Conservation (phyloP, 2,113 vertebrate genomes). For the Rhipidura dahli region DNA sequence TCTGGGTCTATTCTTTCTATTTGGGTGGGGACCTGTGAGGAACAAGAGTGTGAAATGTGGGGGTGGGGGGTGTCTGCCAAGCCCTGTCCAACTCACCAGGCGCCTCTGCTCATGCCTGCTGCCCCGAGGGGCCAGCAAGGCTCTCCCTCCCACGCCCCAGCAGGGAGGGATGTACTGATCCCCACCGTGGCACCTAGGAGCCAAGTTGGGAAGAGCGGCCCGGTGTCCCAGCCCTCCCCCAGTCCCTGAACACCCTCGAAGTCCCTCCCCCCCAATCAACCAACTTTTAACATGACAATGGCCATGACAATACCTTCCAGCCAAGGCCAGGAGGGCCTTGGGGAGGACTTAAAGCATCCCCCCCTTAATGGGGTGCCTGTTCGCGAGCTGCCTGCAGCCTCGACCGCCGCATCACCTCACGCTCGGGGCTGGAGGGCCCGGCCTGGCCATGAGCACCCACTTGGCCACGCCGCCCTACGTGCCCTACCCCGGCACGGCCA, state of each 20-base stretch:
- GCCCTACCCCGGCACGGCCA: not conserved
- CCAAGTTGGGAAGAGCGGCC: not conserved
- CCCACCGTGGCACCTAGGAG: not conserved
- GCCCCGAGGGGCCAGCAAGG: not conserved
- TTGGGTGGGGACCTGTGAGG: not conserved
- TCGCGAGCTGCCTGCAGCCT: not conserved
- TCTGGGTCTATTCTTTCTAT: not conserved
- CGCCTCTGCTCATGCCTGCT: not conserved
- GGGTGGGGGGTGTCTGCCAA: not conserved
- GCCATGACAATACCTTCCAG: not conserved
- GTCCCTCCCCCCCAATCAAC: slow-evolving; percentile 18
- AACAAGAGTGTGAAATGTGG: not conserved
- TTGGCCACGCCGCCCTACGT: not conserved
- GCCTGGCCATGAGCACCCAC: slow-evolving; percentile 16
- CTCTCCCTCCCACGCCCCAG: not conserved
- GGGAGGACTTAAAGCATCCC: slow-evolving; percentile 24
- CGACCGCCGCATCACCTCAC: not conserved
- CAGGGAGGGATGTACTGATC: not conserved
- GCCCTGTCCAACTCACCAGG: not conserved
- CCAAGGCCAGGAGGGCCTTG: not conserved
- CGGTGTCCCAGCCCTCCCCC: not conserved
- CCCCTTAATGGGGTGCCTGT: not conserved
- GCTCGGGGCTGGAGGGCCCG: not conserved
- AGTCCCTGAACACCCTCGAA: not conserved
- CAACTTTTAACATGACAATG: slow-evolving; percentile 57